A percentile compares a stretch with the other conserved stretches of the same genome.
These are phyloP conservation scores for Clavelina lepadiformis DNA, from an alignment of 23 tunicate species.

Conservation along the genomic window DNA sequence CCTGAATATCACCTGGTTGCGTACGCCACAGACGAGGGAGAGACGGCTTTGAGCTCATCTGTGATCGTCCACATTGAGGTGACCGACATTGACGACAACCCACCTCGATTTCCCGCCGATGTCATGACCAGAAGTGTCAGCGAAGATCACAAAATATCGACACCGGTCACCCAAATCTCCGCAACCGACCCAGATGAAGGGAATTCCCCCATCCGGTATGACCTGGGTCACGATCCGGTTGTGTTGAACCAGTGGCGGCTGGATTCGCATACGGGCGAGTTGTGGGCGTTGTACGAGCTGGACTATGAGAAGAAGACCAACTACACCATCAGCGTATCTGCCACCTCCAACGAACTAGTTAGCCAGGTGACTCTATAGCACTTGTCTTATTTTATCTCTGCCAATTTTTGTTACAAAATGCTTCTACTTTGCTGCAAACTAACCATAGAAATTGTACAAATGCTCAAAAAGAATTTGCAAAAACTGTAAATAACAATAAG, in stretches of 20 bases:
- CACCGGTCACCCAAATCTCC: slow-evolving; percentile 46
- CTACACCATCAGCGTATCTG: slow-evolving; percentile 69
- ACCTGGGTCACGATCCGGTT: slow-evolving; percentile 38
- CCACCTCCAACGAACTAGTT: slow-evolving; percentile 47
- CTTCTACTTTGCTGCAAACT: too few species aligned
- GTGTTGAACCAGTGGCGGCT: slow-evolving; percentile 42
- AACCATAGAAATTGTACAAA: too few species aligned
- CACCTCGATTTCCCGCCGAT: slow-evolving; percentile 66
- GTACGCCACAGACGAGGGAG: slow-evolving; percentile 67
- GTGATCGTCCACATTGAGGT: slow-evolving; percentile 54
- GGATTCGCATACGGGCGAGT: slow-evolving; percentile 64
- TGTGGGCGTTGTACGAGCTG: slow-evolving; percentile 32
- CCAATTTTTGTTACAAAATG: too few species aligned
- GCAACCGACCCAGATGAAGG: slow-evolving; percentile 88
- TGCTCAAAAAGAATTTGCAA: too few species aligned
- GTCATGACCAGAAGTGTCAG: slow-evolving; percentile 33
- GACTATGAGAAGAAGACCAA: slow-evolving; percentile 79
- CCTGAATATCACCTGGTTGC: slow-evolving; percentile 51
- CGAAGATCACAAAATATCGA: slow-evolving; percentile 40
- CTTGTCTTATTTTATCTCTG: too few species aligned
- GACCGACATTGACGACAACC: slow-evolving; percentile 85
- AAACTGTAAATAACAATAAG: too few species aligned
- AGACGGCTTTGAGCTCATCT: slow-evolving; percentile 37
- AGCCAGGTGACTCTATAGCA: too few species aligned
- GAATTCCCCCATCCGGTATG: slow-evolving; percentile 46